phyloP scores from a whole-genome alignment of 2,797 vertebrate genomes.

The Danio kyathit region DNA sequence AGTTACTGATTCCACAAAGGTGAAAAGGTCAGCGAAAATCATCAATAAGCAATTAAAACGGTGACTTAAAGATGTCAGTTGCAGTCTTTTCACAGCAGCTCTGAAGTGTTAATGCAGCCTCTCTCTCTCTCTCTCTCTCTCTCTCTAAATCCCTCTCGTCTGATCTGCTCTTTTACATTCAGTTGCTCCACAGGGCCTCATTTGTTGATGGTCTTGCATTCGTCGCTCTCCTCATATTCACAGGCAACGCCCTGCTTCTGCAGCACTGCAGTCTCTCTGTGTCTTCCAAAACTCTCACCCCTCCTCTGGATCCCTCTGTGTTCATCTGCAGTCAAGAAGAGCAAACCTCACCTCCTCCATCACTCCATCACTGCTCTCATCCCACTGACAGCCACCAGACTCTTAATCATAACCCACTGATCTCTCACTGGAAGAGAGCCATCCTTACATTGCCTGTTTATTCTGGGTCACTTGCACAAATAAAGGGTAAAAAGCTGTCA shows the following conservation, averaged over 20 bases:
- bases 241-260: constrained; percentile 63
- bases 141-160: constrained; percentile 15
- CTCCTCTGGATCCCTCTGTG: constrained; percentile 52
- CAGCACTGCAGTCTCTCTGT: constrained; percentile 53
- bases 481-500: too few species aligned
- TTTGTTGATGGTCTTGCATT: constrained; percentile 26
- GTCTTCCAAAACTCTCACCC: constrained; percentile 44
- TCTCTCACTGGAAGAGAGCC: too few species aligned
- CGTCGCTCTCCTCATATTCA: constrained; percentile 32
- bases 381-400: too few species aligned
- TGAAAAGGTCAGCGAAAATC: background rate
- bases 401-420: too few species aligned
- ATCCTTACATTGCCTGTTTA: too few species aligned
- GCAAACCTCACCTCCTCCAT: constrained; percentile 35
- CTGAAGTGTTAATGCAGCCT: constrained; percentile 29
- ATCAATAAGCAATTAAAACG: constrained; percentile 41
- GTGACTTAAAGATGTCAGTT: background rate
- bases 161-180: constrained; percentile 13
- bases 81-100: constrained; percentile 9
- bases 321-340: constrained; percentile 57
- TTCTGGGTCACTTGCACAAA: too few species aligned
- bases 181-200: constrained; percentile 9
- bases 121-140: constrained; percentile 19
- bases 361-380: too few species aligned
- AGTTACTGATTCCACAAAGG: background rate